Evolutionary conservation across 2,888 invertebrate species (phyloP).

Genomic region (Cosmia pyralina): DNA sequence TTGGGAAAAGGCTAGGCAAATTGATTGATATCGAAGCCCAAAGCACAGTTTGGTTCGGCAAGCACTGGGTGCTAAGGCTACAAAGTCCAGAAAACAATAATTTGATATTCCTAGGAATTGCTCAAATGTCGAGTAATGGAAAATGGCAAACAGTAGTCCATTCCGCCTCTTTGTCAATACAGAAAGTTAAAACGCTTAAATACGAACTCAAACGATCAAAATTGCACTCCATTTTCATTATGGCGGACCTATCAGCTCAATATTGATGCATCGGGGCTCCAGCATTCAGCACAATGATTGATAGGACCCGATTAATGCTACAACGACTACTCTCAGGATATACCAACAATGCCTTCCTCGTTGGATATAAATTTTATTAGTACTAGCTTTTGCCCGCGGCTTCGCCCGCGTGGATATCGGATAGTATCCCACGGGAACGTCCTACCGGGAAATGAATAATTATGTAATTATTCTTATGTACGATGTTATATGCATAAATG

Average conservation of each 20-base stretch:
- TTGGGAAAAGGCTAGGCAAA: too few relatives aligned
- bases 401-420: too few relatives aligned
- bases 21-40: too few relatives aligned
- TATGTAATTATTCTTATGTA: too few relatives aligned
- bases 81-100: not conserved
- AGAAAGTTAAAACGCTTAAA: conserved; percentile 20
- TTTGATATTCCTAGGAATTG: not conserved
- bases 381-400: too few relatives aligned
- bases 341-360: conserved; percentile 24
- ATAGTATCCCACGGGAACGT: too few relatives aligned
- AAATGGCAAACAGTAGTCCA: not conserved
- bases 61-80: too few relatives aligned
- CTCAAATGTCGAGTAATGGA: not conserved
- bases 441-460: too few relatives aligned
- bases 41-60: not conserved
- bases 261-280: conserved; percentile 51
- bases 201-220: conserved; percentile 13
- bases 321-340: conserved; percentile 2
- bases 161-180: not conserved
- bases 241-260: conserved; percentile 22
- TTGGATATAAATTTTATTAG: conserved; percentile 5
- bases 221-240: conserved; percentile 44
- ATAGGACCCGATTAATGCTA: conserved; percentile 31
- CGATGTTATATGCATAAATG: too few relatives aligned
- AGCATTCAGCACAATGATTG: conserved; percentile 46